These are phyloP conservation scores for Temnothorax nylanderi DNA, from an alignment of 1,140 invertebrate species.

Conservation along the genomic window DNA sequence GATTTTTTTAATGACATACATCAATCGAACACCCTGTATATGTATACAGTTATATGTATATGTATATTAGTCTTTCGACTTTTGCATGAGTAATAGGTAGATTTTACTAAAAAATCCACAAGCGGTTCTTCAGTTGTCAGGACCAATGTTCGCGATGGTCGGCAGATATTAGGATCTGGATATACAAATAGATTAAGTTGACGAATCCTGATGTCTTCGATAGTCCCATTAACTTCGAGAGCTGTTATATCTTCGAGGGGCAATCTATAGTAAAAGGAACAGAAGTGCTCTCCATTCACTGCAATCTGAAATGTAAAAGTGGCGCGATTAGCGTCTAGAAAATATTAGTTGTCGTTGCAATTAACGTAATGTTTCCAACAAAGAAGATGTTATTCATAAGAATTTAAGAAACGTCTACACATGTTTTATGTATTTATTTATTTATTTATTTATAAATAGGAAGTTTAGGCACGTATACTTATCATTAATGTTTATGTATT, in stretches of 20 bases:
- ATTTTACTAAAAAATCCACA: constrained; percentile 77
- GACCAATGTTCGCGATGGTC: constrained; percentile 67
- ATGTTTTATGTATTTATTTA: no score
- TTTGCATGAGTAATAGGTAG: background rate
- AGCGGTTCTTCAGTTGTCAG: constrained; percentile 76
- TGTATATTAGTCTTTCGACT: background rate
- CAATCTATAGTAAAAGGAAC: constrained; percentile 89
- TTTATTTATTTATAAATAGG: no score
- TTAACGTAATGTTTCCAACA: background rate
- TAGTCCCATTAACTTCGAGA: constrained; percentile 88
- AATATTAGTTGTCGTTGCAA: background rate
- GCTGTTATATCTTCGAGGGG: constrained; percentile 85
- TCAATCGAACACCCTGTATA: no score
- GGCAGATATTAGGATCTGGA: constrained; percentile 84
- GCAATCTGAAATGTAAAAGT: constrained; percentile 86
- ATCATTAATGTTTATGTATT: no score
- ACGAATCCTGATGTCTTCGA: constrained; percentile 84
- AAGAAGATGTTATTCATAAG: background rate
- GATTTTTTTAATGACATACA: no score
- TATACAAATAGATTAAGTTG: constrained; percentile 82
- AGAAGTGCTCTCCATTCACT: constrained; percentile 90
- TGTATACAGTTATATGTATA: no score
- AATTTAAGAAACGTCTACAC: background rate
- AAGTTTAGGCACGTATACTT: no score
- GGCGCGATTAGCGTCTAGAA: background rate